phyloP scores from a whole-genome alignment of 2,797 vertebrate species.

The Melanotaenia nigrans region DNA sequence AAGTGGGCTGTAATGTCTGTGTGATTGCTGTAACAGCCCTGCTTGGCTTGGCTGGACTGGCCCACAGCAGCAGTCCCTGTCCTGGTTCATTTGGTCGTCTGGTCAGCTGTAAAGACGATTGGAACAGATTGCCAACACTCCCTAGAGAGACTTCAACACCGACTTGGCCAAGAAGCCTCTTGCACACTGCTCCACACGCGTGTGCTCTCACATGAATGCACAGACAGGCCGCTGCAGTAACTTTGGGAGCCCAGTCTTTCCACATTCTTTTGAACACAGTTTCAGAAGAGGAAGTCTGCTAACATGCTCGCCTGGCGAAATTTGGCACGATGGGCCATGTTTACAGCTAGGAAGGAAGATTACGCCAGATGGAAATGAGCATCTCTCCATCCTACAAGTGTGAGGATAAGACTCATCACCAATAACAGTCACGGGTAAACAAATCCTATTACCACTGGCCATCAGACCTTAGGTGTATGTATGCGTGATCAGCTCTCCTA shows the following conservation, averaged over 20 bases:
- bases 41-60: conserved; percentile 77
- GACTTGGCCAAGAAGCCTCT: conserved; percentile 79
- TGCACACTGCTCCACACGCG: conserved; percentile 70
- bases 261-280: conserved; percentile 72
- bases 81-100: conserved; percentile 82
- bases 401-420: conserved; percentile 59
- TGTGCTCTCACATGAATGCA: conserved; percentile 76
- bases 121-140: conserved; percentile 84
- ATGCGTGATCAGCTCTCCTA: conserved; percentile 61
- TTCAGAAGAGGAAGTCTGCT: conserved; percentile 66
- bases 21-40: conserved; percentile 74
- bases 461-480: conserved; percentile 65
- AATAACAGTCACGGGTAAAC: conserved; percentile 73
- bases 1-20: conserved; percentile 74
- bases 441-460: conserved; percentile 71
- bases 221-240: conserved; percentile 64
- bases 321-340: conserved; percentile 62
- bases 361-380: conserved; percentile 53
- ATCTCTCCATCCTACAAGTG: conserved; percentile 51
- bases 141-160: conserved; percentile 82
- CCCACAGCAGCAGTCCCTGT: conserved; percentile 81
- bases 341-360: conserved; percentile 39
- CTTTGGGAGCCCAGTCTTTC: conserved; percentile 75
- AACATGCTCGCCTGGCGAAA: conserved; percentile 62
- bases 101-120: conserved; percentile 84